These are phyloP conservation scores for Elysia chlorotica DNA, from an alignment of 1,140 invertebrate genomes.

Conservation along the genomic window DNA sequence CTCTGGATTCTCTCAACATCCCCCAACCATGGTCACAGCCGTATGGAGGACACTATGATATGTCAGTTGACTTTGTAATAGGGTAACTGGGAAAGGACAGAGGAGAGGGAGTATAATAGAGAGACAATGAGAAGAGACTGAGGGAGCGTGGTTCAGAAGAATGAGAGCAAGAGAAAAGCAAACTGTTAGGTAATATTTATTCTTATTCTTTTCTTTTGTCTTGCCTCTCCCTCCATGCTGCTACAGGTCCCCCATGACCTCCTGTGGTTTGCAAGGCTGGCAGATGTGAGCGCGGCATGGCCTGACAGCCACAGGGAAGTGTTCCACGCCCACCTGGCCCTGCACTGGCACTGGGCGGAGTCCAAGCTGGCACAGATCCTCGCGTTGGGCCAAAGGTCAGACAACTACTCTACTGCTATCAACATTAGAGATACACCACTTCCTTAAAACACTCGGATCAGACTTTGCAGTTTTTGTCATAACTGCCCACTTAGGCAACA, in stretches of 20 bases:
- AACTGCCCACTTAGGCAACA: too few species aligned
- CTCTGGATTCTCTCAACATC: too few species aligned
- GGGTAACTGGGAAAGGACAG: background rate
- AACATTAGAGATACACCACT: too few species aligned
- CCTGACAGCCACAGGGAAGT: slow-evolving; percentile 7
- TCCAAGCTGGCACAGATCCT: slow-evolving; percentile 14
- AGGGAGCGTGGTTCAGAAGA: too few species aligned
- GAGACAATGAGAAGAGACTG: too few species aligned
- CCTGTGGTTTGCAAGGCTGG: slow-evolving; percentile 32
- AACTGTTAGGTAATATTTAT: background rate
- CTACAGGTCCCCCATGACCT: background rate
- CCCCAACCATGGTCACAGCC: too few species aligned
- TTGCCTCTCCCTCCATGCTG: background rate
- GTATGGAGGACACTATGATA: too few species aligned
- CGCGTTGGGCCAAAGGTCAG: background rate
- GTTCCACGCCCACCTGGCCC: slow-evolving; percentile 28
- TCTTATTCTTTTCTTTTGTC: background rate
- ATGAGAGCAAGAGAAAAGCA: background rate
- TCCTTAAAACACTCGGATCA: too few species aligned
- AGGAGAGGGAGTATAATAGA: too few species aligned
- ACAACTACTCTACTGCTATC: slow-evolving; percentile 15
- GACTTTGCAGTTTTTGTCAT: too few species aligned
- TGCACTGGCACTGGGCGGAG: slow-evolving; percentile 48
- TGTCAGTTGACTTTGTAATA: background rate
- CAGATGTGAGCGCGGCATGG: slow-evolving; percentile 28